phyloP scores from a whole-genome alignment of 2,888 invertebrate genomes.

The Agrochola macilenta region DNA sequence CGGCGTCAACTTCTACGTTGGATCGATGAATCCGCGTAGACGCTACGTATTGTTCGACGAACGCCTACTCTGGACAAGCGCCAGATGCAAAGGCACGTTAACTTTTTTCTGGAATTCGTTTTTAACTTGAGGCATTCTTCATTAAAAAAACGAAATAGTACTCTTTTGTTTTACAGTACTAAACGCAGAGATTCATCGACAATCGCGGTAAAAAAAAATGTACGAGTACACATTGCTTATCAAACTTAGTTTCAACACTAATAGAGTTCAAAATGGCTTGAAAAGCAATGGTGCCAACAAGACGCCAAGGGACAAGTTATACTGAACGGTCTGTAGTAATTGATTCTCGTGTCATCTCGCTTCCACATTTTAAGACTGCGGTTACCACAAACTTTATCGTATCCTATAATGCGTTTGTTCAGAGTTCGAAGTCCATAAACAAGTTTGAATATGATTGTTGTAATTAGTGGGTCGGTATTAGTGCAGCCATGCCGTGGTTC shows the following conservation, averaged over 20 bases:
- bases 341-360: neutral
- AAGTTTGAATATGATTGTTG: constrained; percentile 20
- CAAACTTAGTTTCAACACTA: too few species aligned
- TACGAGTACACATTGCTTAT: neutral
- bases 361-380: neutral
- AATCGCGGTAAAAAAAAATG: neutral
- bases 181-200: neutral
- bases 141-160: neutral
- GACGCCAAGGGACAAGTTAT: too few species aligned
- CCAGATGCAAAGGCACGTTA: neutral
- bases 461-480: constrained; percentile 62
- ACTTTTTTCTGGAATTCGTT: constrained; percentile 16
- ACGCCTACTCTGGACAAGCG: neutral
- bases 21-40: neutral
- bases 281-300: too few species aligned
- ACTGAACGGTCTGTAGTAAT: neutral
- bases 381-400: neutral
- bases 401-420: neutral
- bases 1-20: neutral
- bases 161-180: neutral
- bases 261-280: too few species aligned
- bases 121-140: neutral
- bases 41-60: neutral
- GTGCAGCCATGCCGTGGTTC: constrained; percentile 56
- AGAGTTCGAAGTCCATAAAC: constrained; percentile 13